Percentiles rank a stretch among this genome's conserved stretches.
Evolutionary conservation across 2,113 vertebrate species (phyloP).

Genomic region (Brachypodius melanocephalos): DNA sequence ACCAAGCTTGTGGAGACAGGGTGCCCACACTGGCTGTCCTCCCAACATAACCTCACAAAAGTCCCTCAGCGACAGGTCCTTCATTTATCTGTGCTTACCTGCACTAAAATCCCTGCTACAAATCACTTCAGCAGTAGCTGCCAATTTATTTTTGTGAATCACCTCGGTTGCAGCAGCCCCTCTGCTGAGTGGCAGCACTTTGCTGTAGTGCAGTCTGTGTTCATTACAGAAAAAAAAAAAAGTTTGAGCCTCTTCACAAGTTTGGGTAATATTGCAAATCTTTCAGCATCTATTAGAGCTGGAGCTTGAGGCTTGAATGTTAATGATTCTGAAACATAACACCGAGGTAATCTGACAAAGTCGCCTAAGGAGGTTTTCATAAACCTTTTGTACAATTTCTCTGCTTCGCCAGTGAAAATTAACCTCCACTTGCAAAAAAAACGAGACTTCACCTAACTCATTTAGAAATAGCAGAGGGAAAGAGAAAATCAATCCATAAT

Average conservation of each 20-base stretch:
- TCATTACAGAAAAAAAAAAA: slow-evolving; percentile 19
- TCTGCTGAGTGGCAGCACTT: background rate
- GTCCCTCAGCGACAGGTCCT: background rate
- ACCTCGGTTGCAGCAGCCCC: background rate
- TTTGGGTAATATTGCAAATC: slow-evolving; percentile 20
- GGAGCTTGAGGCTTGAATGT: background rate
- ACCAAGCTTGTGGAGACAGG: background rate
- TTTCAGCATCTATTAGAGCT: slow-evolving; percentile 24
- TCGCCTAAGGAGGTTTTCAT: slow-evolving; percentile 37
- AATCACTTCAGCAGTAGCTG: background rate
- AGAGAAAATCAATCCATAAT: slow-evolving; percentile 61
- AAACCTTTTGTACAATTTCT: slow-evolving; percentile 33
- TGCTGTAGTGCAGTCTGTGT: background rate
- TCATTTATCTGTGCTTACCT: background rate
- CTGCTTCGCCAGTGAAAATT: slow-evolving; percentile 37
- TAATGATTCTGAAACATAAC: slow-evolving; percentile 6
- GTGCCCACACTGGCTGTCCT: background rate
- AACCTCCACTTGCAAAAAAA: slow-evolving; percentile 46
- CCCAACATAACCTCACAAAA: background rate
- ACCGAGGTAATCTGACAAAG: slow-evolving; percentile 14
- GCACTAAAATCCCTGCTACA: background rate
- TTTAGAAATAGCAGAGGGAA: slow-evolving; percentile 40
- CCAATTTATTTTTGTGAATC: background rate
- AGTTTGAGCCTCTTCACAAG: background rate
- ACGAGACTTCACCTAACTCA: slow-evolving; percentile 33